Conservation (phyloP, 2,888 invertebrate genomes). For the Morinoia aosen region DNA sequence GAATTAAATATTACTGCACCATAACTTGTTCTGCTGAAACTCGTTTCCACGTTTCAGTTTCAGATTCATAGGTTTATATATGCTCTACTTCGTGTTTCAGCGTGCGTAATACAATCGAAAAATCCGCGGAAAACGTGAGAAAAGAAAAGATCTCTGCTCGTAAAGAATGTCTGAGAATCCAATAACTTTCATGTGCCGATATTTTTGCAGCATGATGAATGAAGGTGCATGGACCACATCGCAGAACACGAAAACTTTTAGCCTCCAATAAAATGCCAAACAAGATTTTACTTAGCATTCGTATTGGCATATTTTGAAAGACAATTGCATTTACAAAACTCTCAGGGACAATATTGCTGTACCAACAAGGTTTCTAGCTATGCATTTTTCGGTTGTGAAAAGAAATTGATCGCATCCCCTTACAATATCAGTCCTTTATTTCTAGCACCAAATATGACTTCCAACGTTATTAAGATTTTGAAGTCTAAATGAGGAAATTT, state of each 20-base stretch:
- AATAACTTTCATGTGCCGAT: not conserved
- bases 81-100: not conserved
- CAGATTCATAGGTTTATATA: not conserved
- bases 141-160: not conserved
- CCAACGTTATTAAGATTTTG: not conserved
- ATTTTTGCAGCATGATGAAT: not conserved
- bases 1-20: too few species aligned
- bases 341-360: not conserved
- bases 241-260: not conserved
- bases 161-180: not conserved
- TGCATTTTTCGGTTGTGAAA: not conserved
- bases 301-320: not conserved
- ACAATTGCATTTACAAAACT: slow-evolving; percentile 12
- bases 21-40: too few species aligned
- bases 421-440: not conserved
- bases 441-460: not conserved
- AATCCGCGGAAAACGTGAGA: not conserved
- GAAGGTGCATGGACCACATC: not conserved
- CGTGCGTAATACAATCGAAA: too few species aligned
- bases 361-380: not conserved
- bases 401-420: not conserved
- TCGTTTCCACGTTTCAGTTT: too few species aligned
- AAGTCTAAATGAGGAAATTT: not conserved
- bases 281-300: not conserved
- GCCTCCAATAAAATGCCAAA: not conserved